A percentile compares a stretch with the other conserved stretches of the same genome.
Evolutionary conservation across 2,888 invertebrate species (phyloP).

Genomic region (Doris montereyensis): DNA sequence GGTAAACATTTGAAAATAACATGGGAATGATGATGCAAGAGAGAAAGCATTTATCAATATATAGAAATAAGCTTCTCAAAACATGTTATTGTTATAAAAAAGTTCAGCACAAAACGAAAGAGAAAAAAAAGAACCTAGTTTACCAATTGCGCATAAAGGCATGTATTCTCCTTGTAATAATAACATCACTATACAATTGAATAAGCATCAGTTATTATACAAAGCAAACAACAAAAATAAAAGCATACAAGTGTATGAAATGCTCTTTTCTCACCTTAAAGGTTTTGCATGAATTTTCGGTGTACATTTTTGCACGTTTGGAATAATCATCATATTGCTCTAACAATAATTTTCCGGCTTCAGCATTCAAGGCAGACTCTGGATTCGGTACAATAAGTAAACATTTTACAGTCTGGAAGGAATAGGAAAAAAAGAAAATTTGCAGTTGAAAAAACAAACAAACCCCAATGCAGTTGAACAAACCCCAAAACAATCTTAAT

Average conservation of each 20-base stretch:
- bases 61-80: no score
- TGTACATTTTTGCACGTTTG: slow-evolving; percentile 89
- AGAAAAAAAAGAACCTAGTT: no score
- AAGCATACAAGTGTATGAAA: neutral
- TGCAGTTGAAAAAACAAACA: no score
- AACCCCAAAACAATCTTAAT: no score
- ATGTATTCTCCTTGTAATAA: no score
- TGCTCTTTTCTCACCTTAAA: slow-evolving; percentile 54
- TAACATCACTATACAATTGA: no score
- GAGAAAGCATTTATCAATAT: no score
- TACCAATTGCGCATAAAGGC: neutral
- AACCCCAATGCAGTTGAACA: no score
- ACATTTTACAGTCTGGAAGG: slow-evolving; percentile 88
- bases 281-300: slow-evolving; percentile 87
- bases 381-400: slow-evolving; percentile 97
- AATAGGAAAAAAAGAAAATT: slow-evolving; percentile 39
- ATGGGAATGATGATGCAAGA: no score
- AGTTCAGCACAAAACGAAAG: no score
- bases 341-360: slow-evolving; percentile 92
- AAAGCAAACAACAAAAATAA: neutral
- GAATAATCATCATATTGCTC: slow-evolving; percentile 95
- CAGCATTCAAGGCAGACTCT: slow-evolving; percentile 96
- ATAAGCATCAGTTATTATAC: neutral
- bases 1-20: no score
- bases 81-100: no score